Base-by-base conservation (phyloP, 2,797 vertebrate genomes). In the Nothura maculosa region DNA sequence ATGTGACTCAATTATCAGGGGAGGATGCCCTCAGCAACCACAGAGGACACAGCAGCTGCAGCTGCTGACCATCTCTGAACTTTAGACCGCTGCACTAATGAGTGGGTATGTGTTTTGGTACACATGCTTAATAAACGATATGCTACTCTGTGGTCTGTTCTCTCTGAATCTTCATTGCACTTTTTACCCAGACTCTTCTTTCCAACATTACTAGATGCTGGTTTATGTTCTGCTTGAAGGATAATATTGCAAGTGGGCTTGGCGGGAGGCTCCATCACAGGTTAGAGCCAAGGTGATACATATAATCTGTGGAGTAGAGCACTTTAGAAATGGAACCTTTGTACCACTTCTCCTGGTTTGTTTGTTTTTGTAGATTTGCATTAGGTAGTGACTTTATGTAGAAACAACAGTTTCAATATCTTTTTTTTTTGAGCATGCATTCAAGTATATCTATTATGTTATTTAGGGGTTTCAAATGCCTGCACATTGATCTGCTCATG, bases 381-480 rank as follows among this genome's bases (percentile, higher is more conserved):
- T 74, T 79, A 74, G 5, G 22, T 38, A n/a, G n/a, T n/a, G n/a
- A 61, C 9, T 10, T 64, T 34, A 43, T 14, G 6, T 58, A 68
- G 42, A 36, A 74, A 43, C 43, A 77, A 81, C 34, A 34, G 32
- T 85, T 92, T 58, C 48, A 36, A 85, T 82, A 69, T 42, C 1
- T 0, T 8, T 2, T 27, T 32, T 38, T n/a, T 66, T n/a, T 36
- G 1, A 91, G 68, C 48, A 32, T 48, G 18, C 17, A 87, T 87
- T 82, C 36, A 75, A 85, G 61, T 50, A 89, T 45, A 89, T 45
- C 66, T 93, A 18, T 89, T 93, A 78, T 62, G 62, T 55, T 75
- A 89, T 83, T 96, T 87, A 75, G 58, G n/a, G 20, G 74, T 93
- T 93, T 94, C 55, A 91, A 85, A 94, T 89, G 75, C 92, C 90